Evolutionary conservation across 2,888 invertebrate species (phyloP), one percentile per base, ranked within the genome.

Genomic region (Chrysina gloriosa): DNA sequence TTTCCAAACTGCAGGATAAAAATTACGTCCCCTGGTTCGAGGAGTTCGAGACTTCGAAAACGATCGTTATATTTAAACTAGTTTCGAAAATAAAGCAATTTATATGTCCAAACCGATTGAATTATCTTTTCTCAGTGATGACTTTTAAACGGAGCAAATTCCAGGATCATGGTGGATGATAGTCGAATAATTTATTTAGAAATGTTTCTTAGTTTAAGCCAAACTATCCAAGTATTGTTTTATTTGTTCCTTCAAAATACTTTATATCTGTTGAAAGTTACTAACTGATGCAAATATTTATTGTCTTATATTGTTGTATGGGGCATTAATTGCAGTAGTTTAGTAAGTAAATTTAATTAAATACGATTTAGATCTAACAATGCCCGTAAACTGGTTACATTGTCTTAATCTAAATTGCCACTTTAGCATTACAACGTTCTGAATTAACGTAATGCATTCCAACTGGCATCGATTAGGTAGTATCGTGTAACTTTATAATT

Each of bases 61-160:
- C 58, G 25, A 25, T 25, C 58, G 25, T 58, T 58, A 58, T 39
- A 39, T 39, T 58, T 58, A 58, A 58, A 58, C 39, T 36, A 56
- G 36, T 56, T 56, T 56, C 58, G 39, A 58, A 58, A 58, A 58
- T 58, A 58, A 58, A 58, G 58, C 58, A 39, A 58, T 58, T 56
- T 58, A 58, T 58, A 58, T 39, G 58, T 58, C 39, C 25, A 36
- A 36, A 23, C 23, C 42, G 58, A 58, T 58, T 58, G 58, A 58
- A 58, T 58, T 58, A 58, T 58, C 58, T 58, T 58, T 39, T 58
- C 58, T 36, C 39, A 6, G 19, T 39, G 39, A 39, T 39, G 23
- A 58, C 42, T 58, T 58, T 39, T 58, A 58, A 58, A 58, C 14
- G 14, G 58, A 23, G 42, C 39, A 25, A 52, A 52, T 52, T 58